A percentile compares a stretch with the other conserved stretches of the same genome.
Evolutionary conservation across 2,888 invertebrate species (phyloP).

Genomic region (Tetheella fluctuosa): DNA sequence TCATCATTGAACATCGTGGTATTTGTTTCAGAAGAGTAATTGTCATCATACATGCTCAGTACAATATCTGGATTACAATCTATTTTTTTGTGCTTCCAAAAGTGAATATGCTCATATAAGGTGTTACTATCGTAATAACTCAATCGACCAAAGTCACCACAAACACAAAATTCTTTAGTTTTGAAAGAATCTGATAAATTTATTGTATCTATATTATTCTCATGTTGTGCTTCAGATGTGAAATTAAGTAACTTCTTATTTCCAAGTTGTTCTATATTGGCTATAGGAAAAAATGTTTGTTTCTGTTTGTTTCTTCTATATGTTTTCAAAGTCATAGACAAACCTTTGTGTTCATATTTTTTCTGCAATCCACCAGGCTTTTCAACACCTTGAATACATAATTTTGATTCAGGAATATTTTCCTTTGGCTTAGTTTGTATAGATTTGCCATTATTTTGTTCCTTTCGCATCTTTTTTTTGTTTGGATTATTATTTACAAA

Average conservation of each 20-base stretch:
- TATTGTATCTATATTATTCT: constrained; percentile 25
- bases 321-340: constrained; percentile 1
- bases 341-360: not conserved
- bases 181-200: constrained; percentile 18
- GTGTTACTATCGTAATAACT: constrained; percentile 47
- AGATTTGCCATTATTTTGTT: constrained; percentile 10
- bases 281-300: not conserved
- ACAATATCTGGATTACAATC: constrained; percentile 46
- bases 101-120: constrained; percentile 68
- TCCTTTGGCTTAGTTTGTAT: constrained; percentile 18
- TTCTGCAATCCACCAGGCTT: constrained; percentile 61
- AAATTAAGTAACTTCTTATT: not conserved
- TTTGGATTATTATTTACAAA: constrained; percentile 31
- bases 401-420: constrained; percentile 50
- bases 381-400: constrained; percentile 67
- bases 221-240: not conserved
- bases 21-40: constrained; percentile 16
- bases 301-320: constrained; percentile 12
- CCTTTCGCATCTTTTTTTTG: constrained; percentile 15
- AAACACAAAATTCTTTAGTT: constrained; percentile 57
- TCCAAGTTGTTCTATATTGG: not conserved
- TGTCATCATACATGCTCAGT: constrained; percentile 60
- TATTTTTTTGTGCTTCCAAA: constrained; percentile 43
- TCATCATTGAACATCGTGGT: not conserved
- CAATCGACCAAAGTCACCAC: constrained; percentile 67